Conservation (phyloP, 2,113 vertebrate species). For the Cyprinodon tularosa region DNA sequence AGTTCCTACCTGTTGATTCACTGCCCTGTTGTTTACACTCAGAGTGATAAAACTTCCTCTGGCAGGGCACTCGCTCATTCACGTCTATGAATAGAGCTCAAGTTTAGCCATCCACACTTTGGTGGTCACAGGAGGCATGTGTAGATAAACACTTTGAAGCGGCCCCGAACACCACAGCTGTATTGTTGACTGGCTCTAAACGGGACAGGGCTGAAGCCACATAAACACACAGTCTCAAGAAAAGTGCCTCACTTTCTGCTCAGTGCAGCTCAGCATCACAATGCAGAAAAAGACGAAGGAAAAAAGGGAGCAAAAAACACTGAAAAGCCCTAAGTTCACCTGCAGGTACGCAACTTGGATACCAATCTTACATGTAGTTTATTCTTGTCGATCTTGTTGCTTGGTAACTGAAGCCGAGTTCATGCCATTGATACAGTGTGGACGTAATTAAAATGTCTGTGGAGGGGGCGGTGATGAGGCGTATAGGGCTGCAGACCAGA, state of each 20-base stretch:
- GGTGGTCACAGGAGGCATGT: constrained; percentile 77
- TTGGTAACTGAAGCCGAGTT: constrained; percentile 81
- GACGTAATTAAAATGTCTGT: constrained; percentile 76
- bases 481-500: constrained; percentile 44
- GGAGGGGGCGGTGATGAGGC: constrained; percentile 49
- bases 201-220: constrained; percentile 59
- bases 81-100: constrained; percentile 79
- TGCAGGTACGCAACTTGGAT: constrained; percentile 70
- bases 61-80: constrained; percentile 76
- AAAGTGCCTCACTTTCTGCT: constrained; percentile 19
- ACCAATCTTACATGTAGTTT: constrained; percentile 76
- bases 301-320: constrained; percentile 17
- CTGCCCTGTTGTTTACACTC: constrained; percentile 70
- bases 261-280: constrained; percentile 18
- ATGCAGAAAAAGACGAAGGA: background rate
- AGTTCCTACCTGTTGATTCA: constrained; percentile 75
- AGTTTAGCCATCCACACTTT: constrained; percentile 70
- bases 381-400: constrained; percentile 80
- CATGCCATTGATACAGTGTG: constrained; percentile 71
- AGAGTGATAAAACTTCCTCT: constrained; percentile 65
- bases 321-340: constrained; percentile 61
- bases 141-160: constrained; percentile 79
- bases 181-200: constrained; percentile 74
- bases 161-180: constrained; percentile 66
- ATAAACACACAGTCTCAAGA: constrained; percentile 24